Percentiles rank a stretch among this genome's conserved stretches.
phyloP scores from a whole-genome alignment of 2,888 invertebrate species.

The Melinaea menophilus region DNA sequence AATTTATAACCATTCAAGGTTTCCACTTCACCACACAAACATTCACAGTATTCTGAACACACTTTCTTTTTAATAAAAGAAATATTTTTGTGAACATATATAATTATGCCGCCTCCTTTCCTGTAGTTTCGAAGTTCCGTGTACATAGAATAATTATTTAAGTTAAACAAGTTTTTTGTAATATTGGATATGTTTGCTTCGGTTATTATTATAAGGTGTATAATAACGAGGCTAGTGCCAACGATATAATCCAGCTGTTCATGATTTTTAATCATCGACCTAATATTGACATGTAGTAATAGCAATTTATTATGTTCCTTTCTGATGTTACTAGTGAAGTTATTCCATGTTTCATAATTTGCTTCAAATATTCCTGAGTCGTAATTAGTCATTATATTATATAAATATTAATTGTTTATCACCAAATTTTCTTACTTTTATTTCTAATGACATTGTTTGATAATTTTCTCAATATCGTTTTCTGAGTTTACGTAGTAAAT shows the following conservation, averaged over 20 bases:
- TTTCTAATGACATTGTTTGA: constrained; percentile 9
- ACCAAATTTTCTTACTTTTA: too few relatives aligned
- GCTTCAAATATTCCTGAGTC: background rate
- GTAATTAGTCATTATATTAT: background rate
- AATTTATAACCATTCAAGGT: too few relatives aligned
- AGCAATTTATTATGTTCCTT: too few relatives aligned
- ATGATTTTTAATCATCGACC: constrained; percentile 21
- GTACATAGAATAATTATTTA: constrained; percentile 19
- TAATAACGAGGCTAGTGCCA: constrained; percentile 1
- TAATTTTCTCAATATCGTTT: too few relatives aligned
- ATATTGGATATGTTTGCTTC: constrained; percentile 25
- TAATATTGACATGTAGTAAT: constrained; percentile 17
- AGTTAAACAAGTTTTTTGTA: constrained; percentile 3
- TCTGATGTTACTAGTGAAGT: too few relatives aligned
- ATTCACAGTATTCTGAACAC: too few relatives aligned
- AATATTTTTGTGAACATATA: constrained; percentile 9
- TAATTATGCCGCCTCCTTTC: constrained; percentile 21
- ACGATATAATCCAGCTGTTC: constrained; percentile 27
- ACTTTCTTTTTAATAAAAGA: too few relatives aligned
- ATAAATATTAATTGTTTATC: too few relatives aligned
- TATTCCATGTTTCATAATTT: too few relatives aligned
- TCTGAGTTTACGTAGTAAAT: too few relatives aligned
- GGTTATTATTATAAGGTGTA: constrained; percentile 23
- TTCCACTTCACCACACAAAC: too few relatives aligned
- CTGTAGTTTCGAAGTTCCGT: constrained; percentile 14